Evolutionary conservation across 1,140 invertebrate species (phyloP), one percentile per base, ranked within the genome.

Genomic region (Oreohelix idahoensis): DNA sequence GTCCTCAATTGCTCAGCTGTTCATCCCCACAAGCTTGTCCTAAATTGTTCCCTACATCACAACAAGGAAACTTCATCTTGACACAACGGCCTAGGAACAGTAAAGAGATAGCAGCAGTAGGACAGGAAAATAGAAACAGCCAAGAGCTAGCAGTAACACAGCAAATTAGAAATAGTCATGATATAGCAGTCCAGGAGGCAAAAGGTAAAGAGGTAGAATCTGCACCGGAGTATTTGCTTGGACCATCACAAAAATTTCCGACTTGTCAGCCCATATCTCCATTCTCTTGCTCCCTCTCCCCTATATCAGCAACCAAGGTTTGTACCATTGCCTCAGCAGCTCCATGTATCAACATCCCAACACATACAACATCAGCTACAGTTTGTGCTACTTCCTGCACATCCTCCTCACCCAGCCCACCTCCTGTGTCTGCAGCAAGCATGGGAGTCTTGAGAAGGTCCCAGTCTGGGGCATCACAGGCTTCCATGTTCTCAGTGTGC

Each of bases 401-500:
- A 11, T 69, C 42, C 11, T 36, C 26, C 4, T 35, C 38, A 10
- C 29, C 71, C 20, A 73, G 45, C 11, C 26, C 42, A 13, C 36
- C 70, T 29, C 15, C 66, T n/a, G 32, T 45, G 29, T 29, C 71
- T 36, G 10, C 36, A 26, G 49, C 70, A n/a, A 23, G 26, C 13
- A 26, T 38, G 2, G 69, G 35, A 38, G 80, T 36, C 35, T 76
- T 69, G 58, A 71, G 45, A 29, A 45, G 84, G 53, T 87, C 85
- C 32, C 75, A 85, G 76, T 85, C 88, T 0, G 49, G 84, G 20
- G 75, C 73, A 45, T 89, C 89, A 15, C 73, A 87, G 39, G 83
- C 83, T 17, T 88, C 89, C 36, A 75, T 85, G 20, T 82, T 86
- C 49, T 88, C 88, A 32, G 84, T 90, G 0, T 89, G 88, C 79